Percentiles rank a stretch among this genome's conserved stretches.
Conservation (phyloP, 2,113 vertebrate genomes). For the Ictalurus punctatus region DNA sequence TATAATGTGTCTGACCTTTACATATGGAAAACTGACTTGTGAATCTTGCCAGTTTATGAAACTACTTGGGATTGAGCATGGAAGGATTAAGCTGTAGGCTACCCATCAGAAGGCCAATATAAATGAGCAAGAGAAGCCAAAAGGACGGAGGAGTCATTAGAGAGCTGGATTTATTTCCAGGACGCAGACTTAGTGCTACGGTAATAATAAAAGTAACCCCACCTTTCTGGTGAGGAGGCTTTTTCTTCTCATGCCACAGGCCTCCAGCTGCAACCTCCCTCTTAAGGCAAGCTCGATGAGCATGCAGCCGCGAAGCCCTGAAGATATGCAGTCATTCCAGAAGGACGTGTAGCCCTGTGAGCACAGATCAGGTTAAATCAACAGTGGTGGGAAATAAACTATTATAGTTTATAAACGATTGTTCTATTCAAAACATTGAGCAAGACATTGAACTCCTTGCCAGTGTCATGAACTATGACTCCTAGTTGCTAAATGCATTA, state of each 20-base stretch:
- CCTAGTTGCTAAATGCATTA: neutral
- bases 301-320: constrained; percentile 93
- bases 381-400: neutral
- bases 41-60: neutral
- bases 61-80: neutral
- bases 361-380: neutral
- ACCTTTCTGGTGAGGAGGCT: constrained; percentile 92
- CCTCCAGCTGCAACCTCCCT: constrained; percentile 88
- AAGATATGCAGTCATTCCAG: constrained; percentile 98
- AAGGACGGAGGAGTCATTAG: neutral
- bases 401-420: neutral
- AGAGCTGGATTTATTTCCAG: neutral
- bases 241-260: constrained; percentile 93
- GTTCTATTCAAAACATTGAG: neutral
- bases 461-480: neutral
- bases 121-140: neutral
- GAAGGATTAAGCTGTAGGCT: neutral
- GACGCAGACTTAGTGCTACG: neutral
- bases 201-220: constrained; percentile 12
- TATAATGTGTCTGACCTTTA: neutral
- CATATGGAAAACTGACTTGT: neutral
- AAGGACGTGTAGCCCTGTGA: constrained; percentile 93
- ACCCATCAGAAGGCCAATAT: neutral
- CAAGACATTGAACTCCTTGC: neutral
- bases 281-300: constrained; percentile 90